A percentile compares a stretch with the other conserved stretches of the same genome.
Evolutionary conservation across 2,888 invertebrate species (phyloP).

Genomic region (Hirtodrosophila histrioides): DNA sequence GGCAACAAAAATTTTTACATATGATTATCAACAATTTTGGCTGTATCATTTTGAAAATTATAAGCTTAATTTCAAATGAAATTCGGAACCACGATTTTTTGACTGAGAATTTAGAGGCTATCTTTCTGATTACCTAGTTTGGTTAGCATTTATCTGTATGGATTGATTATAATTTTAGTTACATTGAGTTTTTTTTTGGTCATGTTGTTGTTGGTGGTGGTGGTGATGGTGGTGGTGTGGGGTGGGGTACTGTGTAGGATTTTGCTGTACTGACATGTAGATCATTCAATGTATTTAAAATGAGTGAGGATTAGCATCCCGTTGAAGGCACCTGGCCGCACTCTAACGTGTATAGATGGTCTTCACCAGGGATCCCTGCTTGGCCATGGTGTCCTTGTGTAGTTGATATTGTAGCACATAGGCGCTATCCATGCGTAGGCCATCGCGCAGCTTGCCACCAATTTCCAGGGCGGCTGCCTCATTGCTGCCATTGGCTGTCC

Average conservation of each 20-base stretch:
- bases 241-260: neutral
- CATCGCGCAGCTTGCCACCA: constrained; percentile 93
- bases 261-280: neutral
- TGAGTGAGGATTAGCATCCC: neutral
- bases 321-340: neutral
- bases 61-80: too few relatives aligned
- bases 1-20: too few relatives aligned
- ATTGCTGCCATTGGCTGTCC: constrained; percentile 93
- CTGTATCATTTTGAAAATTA: too few relatives aligned
- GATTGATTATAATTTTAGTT: too few relatives aligned
- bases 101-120: too few relatives aligned
- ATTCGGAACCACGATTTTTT: too few relatives aligned
- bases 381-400: constrained; percentile 92
- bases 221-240: neutral
- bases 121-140: too few relatives aligned
- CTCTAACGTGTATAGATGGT: constrained; percentile 65
- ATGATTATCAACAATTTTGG: too few relatives aligned
- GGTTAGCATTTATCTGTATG: too few relatives aligned
- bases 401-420: constrained; percentile 88
- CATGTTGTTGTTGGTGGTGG: too few relatives aligned
- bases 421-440: constrained; percentile 87
- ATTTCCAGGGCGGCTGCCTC: constrained; percentile 92
- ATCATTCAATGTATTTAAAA: neutral
- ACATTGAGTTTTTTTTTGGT: too few relatives aligned
- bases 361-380: constrained; percentile 92